Evolutionary conservation across 30 jellyfish, hydroid and myxozoan genomes (phyloP), one percentile per base, ranked within the genome.

Genomic region (Cassiopea andromeda): DNA sequence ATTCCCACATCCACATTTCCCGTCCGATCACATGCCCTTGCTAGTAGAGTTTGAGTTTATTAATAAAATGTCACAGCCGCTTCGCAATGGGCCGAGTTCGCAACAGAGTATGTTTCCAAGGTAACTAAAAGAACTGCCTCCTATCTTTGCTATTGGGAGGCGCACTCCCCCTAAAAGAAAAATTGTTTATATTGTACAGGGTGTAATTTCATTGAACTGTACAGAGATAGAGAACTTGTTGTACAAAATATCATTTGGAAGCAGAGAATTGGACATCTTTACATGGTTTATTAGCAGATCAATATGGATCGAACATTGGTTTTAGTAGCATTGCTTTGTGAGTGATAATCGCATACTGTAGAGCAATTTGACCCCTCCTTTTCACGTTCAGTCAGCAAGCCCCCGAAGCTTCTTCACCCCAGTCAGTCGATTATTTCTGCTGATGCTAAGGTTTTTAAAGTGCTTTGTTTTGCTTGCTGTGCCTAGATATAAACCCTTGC

Each of bases 1-100:
- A 43, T 94, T 94, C 69, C 98, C 98, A 8, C 98, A 94, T 83
- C 98, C 98, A 2, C 98, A 94, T 68, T 94, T 94, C 80, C 98
- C 98, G 19, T 94, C 98, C 18, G 98, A 94, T 81, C 98, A 94
- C 58, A 57, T 94, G 50, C 94, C 93, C 47, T 68, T 94, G 91
- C 84, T 94, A 78, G 98, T 94, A 69, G 98, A 94, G 87, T 94
- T 94, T 69, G 98, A 94, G 46, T 94, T 94, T 50, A 76, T 47
- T 19, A 58, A 76, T 38, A 15, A 89, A 69, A 9, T 27, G 15
- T 64, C 89, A 16, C 92, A 70, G 61, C 78, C 78, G 46, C 50
- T 87, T 17, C 89, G 86, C 77, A 77, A 87, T 69, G 94, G 94
- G 48, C 89, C 94, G 1, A 57, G 88, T 6, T 73, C 77, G 38